Evolutionary conservation across 2,113 vertebrate species (phyloP).

Genomic region (Lagopus muta): DNA sequence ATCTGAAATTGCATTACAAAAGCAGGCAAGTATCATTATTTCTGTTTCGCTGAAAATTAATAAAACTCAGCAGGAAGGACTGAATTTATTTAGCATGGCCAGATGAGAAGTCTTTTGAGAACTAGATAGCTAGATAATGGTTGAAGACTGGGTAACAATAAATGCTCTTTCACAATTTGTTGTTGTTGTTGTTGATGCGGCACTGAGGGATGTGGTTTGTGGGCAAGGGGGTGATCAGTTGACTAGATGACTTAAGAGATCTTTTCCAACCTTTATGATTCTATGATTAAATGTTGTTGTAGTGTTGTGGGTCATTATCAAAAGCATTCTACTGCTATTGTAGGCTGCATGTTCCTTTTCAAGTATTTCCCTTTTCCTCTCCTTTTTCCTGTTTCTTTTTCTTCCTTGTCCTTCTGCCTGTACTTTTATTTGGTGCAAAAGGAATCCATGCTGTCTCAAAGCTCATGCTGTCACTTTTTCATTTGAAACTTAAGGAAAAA

Average conservation of each 20-base stretch:
- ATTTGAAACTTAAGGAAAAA: not conserved
- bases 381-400: too few species aligned
- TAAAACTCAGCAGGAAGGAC: not conserved
- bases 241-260: too few species aligned
- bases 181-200: too few species aligned
- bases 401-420: not conserved
- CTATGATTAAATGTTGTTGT: not conserved
- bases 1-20: not conserved
- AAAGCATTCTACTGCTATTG: not conserved
- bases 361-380: not conserved
- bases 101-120: not conserved
- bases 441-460: not conserved
- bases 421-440: not conserved
- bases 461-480: not conserved
- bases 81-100: not conserved
- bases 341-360: not conserved
- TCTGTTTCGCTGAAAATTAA: not conserved
- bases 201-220: too few species aligned
- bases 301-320: not conserved
- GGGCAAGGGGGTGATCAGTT: too few species aligned
- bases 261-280: too few species aligned
- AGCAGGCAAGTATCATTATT: not conserved
- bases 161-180: not conserved
- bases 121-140: not conserved
- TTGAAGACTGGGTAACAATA: not conserved